Evolutionary conservation across 1,140 invertebrate genomes (phyloP).

Genomic region (Drosophila lini): DNA sequence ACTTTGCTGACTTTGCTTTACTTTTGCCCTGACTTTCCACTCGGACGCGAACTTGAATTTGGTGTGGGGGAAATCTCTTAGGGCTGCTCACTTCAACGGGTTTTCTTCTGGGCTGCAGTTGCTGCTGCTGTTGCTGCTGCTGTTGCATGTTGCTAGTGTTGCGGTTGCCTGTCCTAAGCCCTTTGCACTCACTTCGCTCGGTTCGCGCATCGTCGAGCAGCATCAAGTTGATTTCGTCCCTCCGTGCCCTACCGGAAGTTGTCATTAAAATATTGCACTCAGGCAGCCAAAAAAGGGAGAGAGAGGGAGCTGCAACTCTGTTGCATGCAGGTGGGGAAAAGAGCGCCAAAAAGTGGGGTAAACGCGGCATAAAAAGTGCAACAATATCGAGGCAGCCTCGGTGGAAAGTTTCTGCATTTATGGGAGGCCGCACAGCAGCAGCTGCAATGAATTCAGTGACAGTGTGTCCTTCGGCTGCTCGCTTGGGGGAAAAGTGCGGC

Average conservation of each 20-base stretch:
- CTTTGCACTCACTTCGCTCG: conserved; percentile 33
- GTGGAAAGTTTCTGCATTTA: conserved; percentile 48
- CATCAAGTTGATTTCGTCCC: conserved; percentile 35
- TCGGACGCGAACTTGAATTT: background rate
- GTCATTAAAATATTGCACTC: conserved; percentile 67
- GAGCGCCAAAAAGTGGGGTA: conserved; percentile 1
- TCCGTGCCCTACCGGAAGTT: conserved; percentile 19
- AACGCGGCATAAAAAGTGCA: conserved; percentile 43
- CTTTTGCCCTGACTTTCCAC: conserved; percentile 23
- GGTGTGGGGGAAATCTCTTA: conserved; percentile 25
- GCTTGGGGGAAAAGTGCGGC: background rate
- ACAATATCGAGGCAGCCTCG: conserved; percentile 37
- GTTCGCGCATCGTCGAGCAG: conserved; percentile 52
- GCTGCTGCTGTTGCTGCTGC: background rate
- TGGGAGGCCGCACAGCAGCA: conserved; percentile 30
- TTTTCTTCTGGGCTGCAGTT: conserved; percentile 26
- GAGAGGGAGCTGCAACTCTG: conserved; percentile 37
- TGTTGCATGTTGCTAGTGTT: conserved; percentile 2
- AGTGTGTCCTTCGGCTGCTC: conserved; percentile 12
- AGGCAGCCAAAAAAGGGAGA: conserved; percentile 23
- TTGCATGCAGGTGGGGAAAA: conserved; percentile 40
- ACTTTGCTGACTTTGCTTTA: conserved; percentile 50
- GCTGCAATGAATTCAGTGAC: conserved; percentile 42
- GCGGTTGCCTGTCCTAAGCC: conserved; percentile 30
- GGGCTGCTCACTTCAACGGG: conserved; percentile 57